Conservation (phyloP, 2,888 invertebrate species). For the Endotricha flammealis region DNA sequence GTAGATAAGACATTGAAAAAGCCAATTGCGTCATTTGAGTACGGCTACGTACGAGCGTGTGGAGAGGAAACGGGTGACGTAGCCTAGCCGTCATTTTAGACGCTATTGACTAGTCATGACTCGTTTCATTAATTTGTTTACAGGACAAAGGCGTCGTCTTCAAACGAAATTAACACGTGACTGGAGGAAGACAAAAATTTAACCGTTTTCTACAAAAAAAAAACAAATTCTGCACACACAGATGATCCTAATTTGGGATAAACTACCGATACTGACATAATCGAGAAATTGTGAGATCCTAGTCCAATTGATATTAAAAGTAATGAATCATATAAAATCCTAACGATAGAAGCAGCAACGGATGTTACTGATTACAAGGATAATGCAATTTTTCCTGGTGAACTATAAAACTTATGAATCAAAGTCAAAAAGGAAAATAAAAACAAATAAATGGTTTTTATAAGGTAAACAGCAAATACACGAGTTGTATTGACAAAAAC, state of each 20-base stretch:
- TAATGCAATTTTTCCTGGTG: not conserved
- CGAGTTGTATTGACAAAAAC: too few relatives aligned
- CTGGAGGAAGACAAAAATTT: not conserved
- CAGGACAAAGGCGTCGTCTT: constrained; percentile 36
- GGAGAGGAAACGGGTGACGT: constrained; percentile 73
- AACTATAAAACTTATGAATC: not conserved
- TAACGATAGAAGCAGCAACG: too few relatives aligned
- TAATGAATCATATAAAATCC: too few relatives aligned
- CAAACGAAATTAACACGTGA: not conserved
- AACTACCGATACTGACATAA: too few relatives aligned
- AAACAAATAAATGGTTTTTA: not conserved
- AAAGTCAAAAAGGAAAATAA: not conserved
- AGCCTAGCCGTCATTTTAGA: constrained; percentile 63
- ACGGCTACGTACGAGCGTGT: constrained; percentile 65
- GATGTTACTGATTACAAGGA: constrained; percentile 1
- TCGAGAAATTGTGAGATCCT: too few relatives aligned
- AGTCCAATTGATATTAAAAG: too few relatives aligned
- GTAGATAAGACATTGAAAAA: constrained; percentile 78
- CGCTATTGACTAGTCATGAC: constrained; percentile 52
- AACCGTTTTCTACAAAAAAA: too few relatives aligned
- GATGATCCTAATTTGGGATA: too few relatives aligned
- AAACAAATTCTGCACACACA: not conserved
- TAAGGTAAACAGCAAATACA: too few relatives aligned
- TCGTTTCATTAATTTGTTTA: constrained; percentile 49
- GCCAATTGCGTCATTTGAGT: constrained; percentile 74